phyloP scores from a whole-genome alignment of 2,888 invertebrate genomes.

The Alloplasta piceator region DNA sequence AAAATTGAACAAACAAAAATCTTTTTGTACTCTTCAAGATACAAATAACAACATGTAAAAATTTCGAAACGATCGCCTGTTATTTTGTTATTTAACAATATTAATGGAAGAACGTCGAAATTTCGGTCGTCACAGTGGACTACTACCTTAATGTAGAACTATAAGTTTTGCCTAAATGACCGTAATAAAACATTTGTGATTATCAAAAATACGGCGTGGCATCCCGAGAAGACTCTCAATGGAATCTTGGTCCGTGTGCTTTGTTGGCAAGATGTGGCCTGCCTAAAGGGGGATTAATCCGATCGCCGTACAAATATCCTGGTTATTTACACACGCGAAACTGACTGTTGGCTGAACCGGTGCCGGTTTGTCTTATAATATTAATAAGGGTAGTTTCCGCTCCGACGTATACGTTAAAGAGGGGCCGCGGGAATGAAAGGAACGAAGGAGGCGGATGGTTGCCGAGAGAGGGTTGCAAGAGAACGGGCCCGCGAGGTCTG shows the following conservation, averaged over 20 bases:
- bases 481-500: conserved; percentile 68
- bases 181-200: not conserved
- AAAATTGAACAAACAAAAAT: too few relatives aligned
- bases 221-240: not conserved
- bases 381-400: conserved; percentile 82
- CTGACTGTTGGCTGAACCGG: conserved; percentile 56
- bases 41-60: too few relatives aligned
- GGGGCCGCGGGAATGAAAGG: conserved; percentile 30
- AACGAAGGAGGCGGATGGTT: conserved; percentile 45
- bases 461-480: conserved; percentile 60
- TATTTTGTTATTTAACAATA: too few relatives aligned
- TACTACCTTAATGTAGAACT: too few relatives aligned
- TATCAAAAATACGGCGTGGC: too few relatives aligned
- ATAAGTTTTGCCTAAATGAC: not conserved
- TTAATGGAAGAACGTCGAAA: too few relatives aligned
- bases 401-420: conserved; percentile 74
- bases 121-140: too few relatives aligned
- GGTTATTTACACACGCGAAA: conserved; percentile 78
- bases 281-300: conserved; percentile 56
- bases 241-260: conserved; percentile 6
- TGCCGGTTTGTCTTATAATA: conserved; percentile 81
- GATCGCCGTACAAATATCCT: conserved; percentile 75
- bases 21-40: too few relatives aligned
- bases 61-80: too few relatives aligned
- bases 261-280: not conserved